phyloP scores from a whole-genome alignment of 2,888 invertebrate species.

The Macropis europaea region DNA sequence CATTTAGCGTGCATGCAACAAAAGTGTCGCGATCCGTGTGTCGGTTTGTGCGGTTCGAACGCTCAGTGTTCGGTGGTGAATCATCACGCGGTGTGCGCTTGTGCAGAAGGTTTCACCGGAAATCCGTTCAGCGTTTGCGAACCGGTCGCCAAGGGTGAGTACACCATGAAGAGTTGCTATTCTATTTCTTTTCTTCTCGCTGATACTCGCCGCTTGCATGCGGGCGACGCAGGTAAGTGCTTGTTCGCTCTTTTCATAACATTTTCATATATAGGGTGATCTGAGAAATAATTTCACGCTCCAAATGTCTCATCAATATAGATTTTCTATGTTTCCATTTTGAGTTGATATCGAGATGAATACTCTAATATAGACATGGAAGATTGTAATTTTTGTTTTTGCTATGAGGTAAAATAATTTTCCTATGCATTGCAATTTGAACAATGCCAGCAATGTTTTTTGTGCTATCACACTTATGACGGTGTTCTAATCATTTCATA shows the following conservation, averaged over 20 bases:
- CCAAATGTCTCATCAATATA: too few species aligned
- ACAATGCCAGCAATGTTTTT: too few species aligned
- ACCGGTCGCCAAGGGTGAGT: constrained; percentile 72
- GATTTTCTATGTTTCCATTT: too few species aligned
- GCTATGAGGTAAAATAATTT: too few species aligned
- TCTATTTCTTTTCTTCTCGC: not conserved
- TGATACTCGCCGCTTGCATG: constrained; percentile 52
- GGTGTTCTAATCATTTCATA: too few species aligned
- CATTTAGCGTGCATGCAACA: constrained; percentile 83
- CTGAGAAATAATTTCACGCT: too few species aligned
- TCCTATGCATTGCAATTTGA: too few species aligned
- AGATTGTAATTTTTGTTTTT: too few species aligned
- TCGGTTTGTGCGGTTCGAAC: constrained; percentile 82
- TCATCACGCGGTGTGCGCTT: constrained; percentile 83
- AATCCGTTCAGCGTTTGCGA: constrained; percentile 82
- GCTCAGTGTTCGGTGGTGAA: constrained; percentile 83
- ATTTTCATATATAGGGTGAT: too few species aligned
- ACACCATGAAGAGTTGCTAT: not conserved
- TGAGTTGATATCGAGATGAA: too few species aligned
- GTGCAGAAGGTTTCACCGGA: constrained; percentile 80
- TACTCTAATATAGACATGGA: too few species aligned
- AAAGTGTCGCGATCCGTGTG: constrained; percentile 84
- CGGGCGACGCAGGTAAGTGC: constrained; percentile 68
- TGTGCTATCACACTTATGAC: too few species aligned
- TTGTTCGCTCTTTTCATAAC: constrained; percentile 43